A percentile compares a stretch with the other conserved stretches of the same genome.
phyloP scores from a whole-genome alignment of 2,113 vertebrate genomes.

The Mesoclemmys tuberculata region DNA sequence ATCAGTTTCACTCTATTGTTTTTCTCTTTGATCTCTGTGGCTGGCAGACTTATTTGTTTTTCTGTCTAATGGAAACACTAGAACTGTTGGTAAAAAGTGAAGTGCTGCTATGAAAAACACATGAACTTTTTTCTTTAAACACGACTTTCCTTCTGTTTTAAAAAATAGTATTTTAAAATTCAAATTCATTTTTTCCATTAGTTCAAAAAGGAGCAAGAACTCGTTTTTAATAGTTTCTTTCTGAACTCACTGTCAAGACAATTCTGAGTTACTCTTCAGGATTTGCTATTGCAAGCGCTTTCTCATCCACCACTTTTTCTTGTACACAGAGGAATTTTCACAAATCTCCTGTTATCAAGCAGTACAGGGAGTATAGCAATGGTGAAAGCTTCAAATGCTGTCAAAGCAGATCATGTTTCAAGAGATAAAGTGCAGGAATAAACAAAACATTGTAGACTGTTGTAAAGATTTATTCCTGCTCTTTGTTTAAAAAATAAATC shows the following conservation, averaged over 20 bases:
- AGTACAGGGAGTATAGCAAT: conserved; percentile 20
- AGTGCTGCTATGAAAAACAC: conserved; percentile 69
- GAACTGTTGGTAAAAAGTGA: conserved; percentile 64
- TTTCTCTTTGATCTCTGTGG: conserved; percentile 68
- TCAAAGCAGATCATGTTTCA: neutral
- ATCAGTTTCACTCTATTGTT: conserved; percentile 50
- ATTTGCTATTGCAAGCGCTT: neutral
- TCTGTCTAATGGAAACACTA: conserved; percentile 76
- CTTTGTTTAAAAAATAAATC: neutral
- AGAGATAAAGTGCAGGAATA: conserved; percentile 9
- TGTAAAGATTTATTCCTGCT: neutral
- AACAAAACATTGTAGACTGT: neutral
- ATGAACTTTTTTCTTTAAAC: conserved; percentile 36
- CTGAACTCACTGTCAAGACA: conserved; percentile 51
- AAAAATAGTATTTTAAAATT: conserved; percentile 46
- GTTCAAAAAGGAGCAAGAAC: conserved; percentile 20
- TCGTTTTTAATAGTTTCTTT: conserved; percentile 53
- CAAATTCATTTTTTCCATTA: conserved; percentile 40
- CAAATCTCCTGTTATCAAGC: conserved; percentile 38
- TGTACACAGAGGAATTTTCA: conserved; percentile 12
- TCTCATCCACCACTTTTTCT: neutral
- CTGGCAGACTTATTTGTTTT: conserved; percentile 77
- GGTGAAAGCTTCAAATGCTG: neutral
- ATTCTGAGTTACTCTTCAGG: conserved; percentile 17
- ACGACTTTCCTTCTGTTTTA: conserved; percentile 15